Conservation (phyloP, 2,888 invertebrate species). For the Polylopha cassiicola region DNA sequence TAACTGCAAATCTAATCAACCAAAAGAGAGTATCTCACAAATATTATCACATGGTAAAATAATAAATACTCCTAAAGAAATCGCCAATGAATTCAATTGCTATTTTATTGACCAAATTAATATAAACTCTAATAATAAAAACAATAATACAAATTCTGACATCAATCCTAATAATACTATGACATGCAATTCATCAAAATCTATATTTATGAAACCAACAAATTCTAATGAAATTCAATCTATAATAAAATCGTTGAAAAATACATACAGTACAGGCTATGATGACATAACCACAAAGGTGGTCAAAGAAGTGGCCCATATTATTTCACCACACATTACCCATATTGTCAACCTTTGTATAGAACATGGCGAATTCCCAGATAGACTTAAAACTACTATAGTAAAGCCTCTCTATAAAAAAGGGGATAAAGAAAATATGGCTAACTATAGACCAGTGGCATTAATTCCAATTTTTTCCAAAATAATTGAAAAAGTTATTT, state of each 20-base stretch:
- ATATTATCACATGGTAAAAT: not conserved
- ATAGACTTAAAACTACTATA: slow-evolving; percentile 11
- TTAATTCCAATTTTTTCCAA: slow-evolving; percentile 14
- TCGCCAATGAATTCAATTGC: slow-evolving; percentile 3
- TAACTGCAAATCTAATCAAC: not conserved
- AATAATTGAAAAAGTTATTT: slow-evolving; percentile 16
- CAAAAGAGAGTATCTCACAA: not conserved
- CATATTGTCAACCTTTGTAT: slow-evolving; percentile 8
- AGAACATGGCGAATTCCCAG: slow-evolving; percentile 8
- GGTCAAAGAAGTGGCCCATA: slow-evolving; percentile 4
- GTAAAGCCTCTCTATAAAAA: slow-evolving; percentile 18
- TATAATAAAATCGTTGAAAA: slow-evolving; percentile 5
- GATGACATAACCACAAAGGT: slow-evolving; percentile 5
- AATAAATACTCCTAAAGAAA: not conserved
- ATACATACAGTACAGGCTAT: slow-evolving; percentile 4
- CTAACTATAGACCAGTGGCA: slow-evolving; percentile 13
- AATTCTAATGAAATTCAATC: not conserved
- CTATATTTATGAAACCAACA: slow-evolving; percentile 10
- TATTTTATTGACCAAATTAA: slow-evolving; percentile 4
- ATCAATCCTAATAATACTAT: not conserved
- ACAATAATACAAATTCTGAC: not conserved
- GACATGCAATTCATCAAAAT: not conserved
- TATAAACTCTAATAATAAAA: not conserved
- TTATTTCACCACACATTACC: slow-evolving; percentile 1
- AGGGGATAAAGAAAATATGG: slow-evolving; percentile 5